These are phyloP conservation scores for Phoxinus dragarum DNA, from an alignment of 2,797 vertebrate genomes.

Conservation along the genomic window DNA sequence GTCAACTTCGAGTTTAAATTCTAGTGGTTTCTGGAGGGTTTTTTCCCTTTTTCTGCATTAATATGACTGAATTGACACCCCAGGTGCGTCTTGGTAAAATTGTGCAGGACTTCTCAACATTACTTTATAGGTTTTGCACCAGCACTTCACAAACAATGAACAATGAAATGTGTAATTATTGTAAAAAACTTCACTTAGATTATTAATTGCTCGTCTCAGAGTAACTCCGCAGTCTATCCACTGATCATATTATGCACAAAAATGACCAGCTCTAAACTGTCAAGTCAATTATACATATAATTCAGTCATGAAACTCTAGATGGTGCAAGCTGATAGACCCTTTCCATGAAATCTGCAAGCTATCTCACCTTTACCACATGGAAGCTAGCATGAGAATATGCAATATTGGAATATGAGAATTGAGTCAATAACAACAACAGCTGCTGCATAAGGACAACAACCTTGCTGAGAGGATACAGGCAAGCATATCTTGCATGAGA, in stretches of 20 bases:
- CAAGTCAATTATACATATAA: too few relatives aligned
- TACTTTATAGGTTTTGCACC: not conserved
- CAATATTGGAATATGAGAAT: too few relatives aligned
- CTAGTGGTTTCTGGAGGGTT: not conserved
- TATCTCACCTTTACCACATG: not conserved
- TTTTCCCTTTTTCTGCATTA: not conserved
- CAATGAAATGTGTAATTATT: not conserved
- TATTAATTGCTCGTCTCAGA: not conserved
- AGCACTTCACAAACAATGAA: too few relatives aligned
- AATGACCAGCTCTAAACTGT: too few relatives aligned
- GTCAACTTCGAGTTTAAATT: constrained; percentile 23
- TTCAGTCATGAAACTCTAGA: too few relatives aligned
- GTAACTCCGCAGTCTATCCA: not conserved
- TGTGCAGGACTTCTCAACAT: not conserved
- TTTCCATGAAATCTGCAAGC: too few relatives aligned
- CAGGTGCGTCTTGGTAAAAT: constrained; percentile 1
- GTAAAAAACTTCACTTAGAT: not conserved
- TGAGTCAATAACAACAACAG: too few relatives aligned
- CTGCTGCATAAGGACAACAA: too few relatives aligned
- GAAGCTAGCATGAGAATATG: not conserved
- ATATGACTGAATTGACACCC: not conserved
- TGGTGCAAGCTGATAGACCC: too few relatives aligned
- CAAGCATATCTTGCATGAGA: too few relatives aligned
- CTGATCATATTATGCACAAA: not conserved
- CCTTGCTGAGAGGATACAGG: too few relatives aligned